These are phyloP conservation scores for Macropis europaea DNA, from an alignment of 2,888 invertebrate species.

Conservation along the genomic window DNA sequence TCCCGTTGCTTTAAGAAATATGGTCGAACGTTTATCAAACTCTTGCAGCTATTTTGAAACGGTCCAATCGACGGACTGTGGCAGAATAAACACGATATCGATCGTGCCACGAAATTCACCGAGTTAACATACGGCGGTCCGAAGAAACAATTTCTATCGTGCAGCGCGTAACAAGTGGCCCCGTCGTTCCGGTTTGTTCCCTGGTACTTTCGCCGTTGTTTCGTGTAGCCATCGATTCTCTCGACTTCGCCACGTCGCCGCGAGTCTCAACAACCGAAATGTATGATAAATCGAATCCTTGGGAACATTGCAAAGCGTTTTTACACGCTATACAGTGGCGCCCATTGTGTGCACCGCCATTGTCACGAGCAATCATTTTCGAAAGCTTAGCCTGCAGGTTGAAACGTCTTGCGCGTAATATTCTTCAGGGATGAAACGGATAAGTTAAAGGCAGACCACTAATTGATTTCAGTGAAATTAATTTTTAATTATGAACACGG, in stretches of 20 bases:
- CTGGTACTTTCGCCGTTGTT: constrained; percentile 4
- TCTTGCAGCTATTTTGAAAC: constrained; percentile 12
- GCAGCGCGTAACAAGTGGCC: constrained; percentile 72
- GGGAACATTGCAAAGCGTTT: neutral
- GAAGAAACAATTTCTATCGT: constrained; percentile 49
- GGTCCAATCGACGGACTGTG: constrained; percentile 8
- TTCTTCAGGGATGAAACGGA: too few relatives aligned
- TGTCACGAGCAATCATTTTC: neutral
- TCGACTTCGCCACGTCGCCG: too few relatives aligned
- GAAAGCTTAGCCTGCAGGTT: too few relatives aligned
- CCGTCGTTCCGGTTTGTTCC: constrained; percentile 49
- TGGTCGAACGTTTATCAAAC: neutral
- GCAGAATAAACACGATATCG: constrained; percentile 49
- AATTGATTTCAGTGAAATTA: too few relatives aligned
- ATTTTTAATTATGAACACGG: too few relatives aligned
- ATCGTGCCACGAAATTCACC: constrained; percentile 48
- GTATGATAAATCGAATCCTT: too few relatives aligned
- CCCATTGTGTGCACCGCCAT: constrained; percentile 7
- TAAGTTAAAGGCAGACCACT: too few relatives aligned
- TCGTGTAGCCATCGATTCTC: constrained; percentile 20
- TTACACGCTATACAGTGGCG: constrained; percentile 1
- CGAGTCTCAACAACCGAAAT: too few relatives aligned
- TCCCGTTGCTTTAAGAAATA: too few relatives aligned
- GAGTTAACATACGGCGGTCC: constrained; percentile 38
- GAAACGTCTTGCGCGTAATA: too few relatives aligned